Percentiles rank a stretch among this genome's conserved stretches.
phyloP scores from a whole-genome alignment of 2,113 vertebrate genomes.

The Vulpes vulpes region DNA sequence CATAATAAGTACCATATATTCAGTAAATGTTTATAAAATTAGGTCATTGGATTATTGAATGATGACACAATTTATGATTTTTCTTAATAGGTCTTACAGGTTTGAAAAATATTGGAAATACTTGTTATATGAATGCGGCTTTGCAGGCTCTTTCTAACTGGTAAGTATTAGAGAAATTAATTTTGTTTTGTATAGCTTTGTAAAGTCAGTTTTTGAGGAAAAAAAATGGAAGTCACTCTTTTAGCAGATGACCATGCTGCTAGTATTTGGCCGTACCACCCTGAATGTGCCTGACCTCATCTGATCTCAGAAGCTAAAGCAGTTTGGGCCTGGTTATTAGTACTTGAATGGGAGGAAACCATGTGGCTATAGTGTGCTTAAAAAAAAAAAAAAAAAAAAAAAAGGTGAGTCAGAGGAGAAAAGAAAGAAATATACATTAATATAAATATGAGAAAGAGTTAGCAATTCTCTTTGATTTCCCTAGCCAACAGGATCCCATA shows the following conservation, averaged over 20 bases:
- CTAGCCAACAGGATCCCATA: neutral
- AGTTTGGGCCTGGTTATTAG: neutral
- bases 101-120: constrained; percentile 99
- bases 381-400: neutral
- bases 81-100: constrained; percentile 94
- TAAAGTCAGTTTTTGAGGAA: neutral
- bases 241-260: neutral
- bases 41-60: constrained; percentile 43
- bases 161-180: constrained; percentile 86
- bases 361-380: neutral
- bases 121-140: constrained; percentile 99
- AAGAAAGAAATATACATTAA: neutral
- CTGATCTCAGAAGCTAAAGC: neutral
- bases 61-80: constrained; percentile 58
- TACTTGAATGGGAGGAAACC: neutral
- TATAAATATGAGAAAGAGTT: neutral
- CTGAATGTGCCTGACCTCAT: neutral
- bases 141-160: constrained; percentile 99
- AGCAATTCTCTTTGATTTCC: neutral
- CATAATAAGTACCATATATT: neutral
- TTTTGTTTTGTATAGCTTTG: neutral
- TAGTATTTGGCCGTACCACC: neutral
- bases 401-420: neutral
- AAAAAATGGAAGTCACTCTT: neutral
- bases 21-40: neutral